Base-by-base conservation (phyloP, 2,113 vertebrate genomes). In the Calidris pygmaea region DNA sequence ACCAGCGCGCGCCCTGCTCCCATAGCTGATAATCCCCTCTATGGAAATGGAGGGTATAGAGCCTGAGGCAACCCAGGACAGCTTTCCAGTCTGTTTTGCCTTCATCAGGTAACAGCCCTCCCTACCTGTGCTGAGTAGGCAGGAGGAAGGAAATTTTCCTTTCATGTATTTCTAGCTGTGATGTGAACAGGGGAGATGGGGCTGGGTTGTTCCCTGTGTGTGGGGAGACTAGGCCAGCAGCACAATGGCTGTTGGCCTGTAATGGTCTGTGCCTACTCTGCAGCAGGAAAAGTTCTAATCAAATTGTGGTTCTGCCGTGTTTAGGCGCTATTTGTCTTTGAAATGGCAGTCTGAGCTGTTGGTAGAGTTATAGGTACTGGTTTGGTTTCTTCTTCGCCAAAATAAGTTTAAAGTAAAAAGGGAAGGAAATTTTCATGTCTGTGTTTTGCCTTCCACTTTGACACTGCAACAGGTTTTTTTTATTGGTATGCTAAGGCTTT, bases 131-230 rank as follows among this genome's bases (percentile, higher is more conserved):
- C 48, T 32, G 29, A 23, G 14, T 4, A 14, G 30, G 37, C 14
- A 39, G 53, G 27, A 41, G 76, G 23, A 39, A 29, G 37, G 23
- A 32, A 7, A 2, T 1, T 15, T 37, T 72, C 7, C 6, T 30
- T 18, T 10, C 5, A 0, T 9, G 0, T 12, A 4, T 52, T 37
- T 35, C 18, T 19, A 1, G 5, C 6, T 27, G 35, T 5, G 5
- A 6, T 1, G 12, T 41, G 72, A 37, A 0, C 17, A 29, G 52
- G 22, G 24, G 56, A 9, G 34, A 1, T 0, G 0, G 30, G 13
- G 6, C 12, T 56, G 26, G 1, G 2, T 11, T 3, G 0, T 3
- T 9, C 8, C 14, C 8, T 0, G 0, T 2, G 2, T 4, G 59
- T 6, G 66, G 21, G 16, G 29, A 7, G 15, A 1, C 5, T 17